These are phyloP conservation scores for Arrhamphus sclerolepis DNA, from an alignment of 2,797 vertebrate species.

Conservation along the genomic window DNA sequence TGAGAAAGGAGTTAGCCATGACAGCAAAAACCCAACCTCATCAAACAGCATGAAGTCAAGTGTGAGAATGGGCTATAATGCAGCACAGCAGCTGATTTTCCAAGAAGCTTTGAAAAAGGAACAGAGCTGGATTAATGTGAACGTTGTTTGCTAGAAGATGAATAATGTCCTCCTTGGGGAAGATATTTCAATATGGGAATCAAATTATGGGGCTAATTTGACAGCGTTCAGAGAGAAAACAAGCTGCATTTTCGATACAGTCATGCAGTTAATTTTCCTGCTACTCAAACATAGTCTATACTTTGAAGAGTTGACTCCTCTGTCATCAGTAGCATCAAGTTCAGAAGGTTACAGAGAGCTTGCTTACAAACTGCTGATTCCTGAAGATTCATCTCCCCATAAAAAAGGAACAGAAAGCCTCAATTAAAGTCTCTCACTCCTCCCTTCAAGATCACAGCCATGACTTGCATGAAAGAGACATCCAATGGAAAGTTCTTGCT, in stretches of 20 bases:
- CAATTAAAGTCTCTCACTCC: constrained; percentile 65
- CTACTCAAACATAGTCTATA: constrained; percentile 34
- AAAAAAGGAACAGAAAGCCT: constrained; percentile 45
- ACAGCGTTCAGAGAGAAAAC: constrained; percentile 24
- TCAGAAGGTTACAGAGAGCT: constrained; percentile 35
- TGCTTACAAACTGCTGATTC: constrained; percentile 39
- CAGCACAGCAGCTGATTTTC: constrained; percentile 27
- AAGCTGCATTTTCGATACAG: constrained; percentile 36
- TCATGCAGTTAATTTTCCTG: constrained; percentile 30
- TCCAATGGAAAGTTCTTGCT: constrained; percentile 44
- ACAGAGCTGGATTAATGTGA: constrained; percentile 17
- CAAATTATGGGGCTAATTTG: constrained; percentile 19
- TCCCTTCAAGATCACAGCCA: constrained; percentile 55
- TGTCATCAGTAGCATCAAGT: constrained; percentile 31
- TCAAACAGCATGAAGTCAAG: constrained; percentile 44
- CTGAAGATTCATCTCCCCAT: constrained; percentile 40
- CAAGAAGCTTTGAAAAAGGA: constrained; percentile 3
- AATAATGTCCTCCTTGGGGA: constrained; percentile 9
- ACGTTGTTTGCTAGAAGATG: constrained; percentile 5
- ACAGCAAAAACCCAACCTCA: constrained; percentile 31
- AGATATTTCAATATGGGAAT: constrained; percentile 19
- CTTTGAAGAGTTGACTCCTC: constrained; percentile 55
- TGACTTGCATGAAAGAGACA: constrained; percentile 46
- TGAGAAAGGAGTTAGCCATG: constrained; percentile 23
- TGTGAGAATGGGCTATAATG: constrained; percentile 24